A percentile compares a stretch with the other conserved stretches of the same genome.
Conservation (phyloP, 1,140 invertebrate genomes). For the Drosophila seguyi region DNA sequence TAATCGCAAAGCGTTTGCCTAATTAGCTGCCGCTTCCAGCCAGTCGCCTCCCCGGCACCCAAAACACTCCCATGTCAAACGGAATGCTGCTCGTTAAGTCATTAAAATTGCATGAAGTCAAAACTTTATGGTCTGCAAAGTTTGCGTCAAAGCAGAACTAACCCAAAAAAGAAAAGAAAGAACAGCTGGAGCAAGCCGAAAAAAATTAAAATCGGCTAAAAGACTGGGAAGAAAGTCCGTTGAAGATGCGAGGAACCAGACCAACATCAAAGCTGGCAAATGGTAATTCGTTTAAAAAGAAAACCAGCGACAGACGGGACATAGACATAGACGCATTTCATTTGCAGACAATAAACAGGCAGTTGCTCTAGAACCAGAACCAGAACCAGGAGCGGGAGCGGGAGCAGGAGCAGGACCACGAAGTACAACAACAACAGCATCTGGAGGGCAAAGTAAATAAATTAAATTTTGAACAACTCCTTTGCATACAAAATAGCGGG, state of each 20-base stretch:
- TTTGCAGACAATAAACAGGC: constrained; percentile 76
- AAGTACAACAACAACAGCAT: constrained; percentile 39
- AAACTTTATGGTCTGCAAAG: constrained; percentile 83
- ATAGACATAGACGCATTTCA: constrained; percentile 68
- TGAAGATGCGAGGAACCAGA: constrained; percentile 47
- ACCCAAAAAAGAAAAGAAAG: constrained; percentile 32
- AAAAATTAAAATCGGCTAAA: constrained; percentile 27
- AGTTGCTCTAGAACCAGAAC: not conserved
- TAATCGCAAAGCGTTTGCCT: constrained; percentile 73
- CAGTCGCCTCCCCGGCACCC: constrained; percentile 12
- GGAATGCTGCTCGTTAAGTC: constrained; percentile 79
- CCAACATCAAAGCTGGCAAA: constrained; percentile 77
- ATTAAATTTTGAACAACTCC: constrained; percentile 80
- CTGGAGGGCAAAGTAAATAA: constrained; percentile 69
- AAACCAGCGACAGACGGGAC: constrained; percentile 49
- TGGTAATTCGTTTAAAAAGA: constrained; percentile 77
- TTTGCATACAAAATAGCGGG: constrained; percentile 77
- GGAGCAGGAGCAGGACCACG: constrained; percentile 3
- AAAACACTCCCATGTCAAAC: constrained; percentile 57
- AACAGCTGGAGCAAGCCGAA: constrained; percentile 26
- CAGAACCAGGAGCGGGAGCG: not conserved
- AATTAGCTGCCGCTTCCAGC: constrained; percentile 70
- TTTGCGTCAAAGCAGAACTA: constrained; percentile 75
- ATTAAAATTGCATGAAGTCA: constrained; percentile 83
- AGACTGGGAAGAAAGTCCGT: constrained; percentile 25